Percentiles rank a stretch among this genome's conserved stretches.
Conservation (phyloP, 1,140 invertebrate genomes). For the Temnothorax longispinosus region DNA sequence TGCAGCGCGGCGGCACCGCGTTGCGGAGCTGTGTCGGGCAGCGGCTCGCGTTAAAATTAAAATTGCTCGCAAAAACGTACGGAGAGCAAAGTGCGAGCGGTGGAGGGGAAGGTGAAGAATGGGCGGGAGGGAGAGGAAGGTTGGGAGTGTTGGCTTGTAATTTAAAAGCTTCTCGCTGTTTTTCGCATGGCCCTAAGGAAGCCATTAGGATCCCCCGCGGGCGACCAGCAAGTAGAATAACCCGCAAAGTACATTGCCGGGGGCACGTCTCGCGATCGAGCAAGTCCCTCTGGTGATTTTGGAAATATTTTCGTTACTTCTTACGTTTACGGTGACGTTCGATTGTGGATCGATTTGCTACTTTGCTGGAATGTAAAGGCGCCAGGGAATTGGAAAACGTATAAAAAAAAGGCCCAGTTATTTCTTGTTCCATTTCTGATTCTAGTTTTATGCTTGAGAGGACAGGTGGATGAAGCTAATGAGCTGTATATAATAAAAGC, state of each 20-base stretch:
- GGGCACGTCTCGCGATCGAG: conserved; percentile 21
- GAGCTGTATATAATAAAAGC: background rate
- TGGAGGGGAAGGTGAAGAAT: background rate
- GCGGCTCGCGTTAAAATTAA: conserved; percentile 77
- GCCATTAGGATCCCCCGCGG: conserved; percentile 48
- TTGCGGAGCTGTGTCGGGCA: conserved; percentile 61
- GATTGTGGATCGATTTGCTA: conserved; percentile 39
- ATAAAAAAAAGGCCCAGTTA: background rate
- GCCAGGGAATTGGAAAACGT: background rate
- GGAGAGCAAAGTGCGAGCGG: conserved; percentile 33
- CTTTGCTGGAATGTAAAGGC: background rate
- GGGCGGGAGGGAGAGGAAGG: background rate
- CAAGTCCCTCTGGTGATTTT: conserved; percentile 26
- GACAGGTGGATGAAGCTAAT: background rate
- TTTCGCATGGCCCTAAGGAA: conserved; percentile 57
- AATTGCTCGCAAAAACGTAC: conserved; percentile 71
- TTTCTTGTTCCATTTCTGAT: background rate
- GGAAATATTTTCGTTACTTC: conserved; percentile 43
- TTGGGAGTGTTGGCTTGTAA: conserved; percentile 63
- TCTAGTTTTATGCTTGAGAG: background rate
- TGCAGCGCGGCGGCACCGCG: conserved; percentile 66
- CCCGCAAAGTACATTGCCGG: conserved; percentile 47
- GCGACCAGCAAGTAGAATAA: conserved; percentile 39
- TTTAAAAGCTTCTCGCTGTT: conserved; percentile 73
- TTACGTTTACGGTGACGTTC: conserved; percentile 23